phyloP scores from a whole-genome alignment of 2,888 invertebrate genomes.

The Merodon equestris region DNA sequence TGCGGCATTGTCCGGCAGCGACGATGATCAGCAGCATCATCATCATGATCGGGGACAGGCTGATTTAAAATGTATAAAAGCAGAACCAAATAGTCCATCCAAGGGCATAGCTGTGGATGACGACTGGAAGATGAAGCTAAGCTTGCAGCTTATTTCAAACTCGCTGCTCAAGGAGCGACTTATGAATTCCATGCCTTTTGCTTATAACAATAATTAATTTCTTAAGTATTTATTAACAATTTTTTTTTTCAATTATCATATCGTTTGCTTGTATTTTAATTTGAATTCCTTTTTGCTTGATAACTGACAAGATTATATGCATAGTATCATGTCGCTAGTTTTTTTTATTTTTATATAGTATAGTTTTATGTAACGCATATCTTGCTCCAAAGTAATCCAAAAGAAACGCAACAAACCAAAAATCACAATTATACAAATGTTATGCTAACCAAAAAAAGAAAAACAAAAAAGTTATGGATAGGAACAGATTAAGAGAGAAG shows the following conservation, averaged over 20 bases:
- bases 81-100: conserved; percentile 71
- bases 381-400: conserved; percentile 3
- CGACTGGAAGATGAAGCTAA: conserved; percentile 79
- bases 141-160: conserved; percentile 78
- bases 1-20: conserved; percentile 26
- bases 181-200: conserved; percentile 78
- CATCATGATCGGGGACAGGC: conserved; percentile 12
- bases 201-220: conserved; percentile 76
- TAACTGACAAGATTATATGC: too few relatives aligned
- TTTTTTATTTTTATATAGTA: conserved; percentile 23
- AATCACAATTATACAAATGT: background rate
- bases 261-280: conserved; percentile 42
- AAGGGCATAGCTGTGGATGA: conserved; percentile 73
- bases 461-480: too few relatives aligned
- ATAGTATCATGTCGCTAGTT: background rate
- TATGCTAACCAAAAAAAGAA: background rate
- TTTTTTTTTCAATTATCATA: conserved; percentile 68
- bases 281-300: background rate
- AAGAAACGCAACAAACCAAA: conserved; percentile 14
- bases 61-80: conserved; percentile 61
- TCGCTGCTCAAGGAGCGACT: conserved; percentile 78
- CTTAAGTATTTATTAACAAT: conserved; percentile 21
- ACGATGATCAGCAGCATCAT: conserved; percentile 47
- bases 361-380: conserved; percentile 20
- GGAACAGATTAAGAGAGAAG: too few relatives aligned